Evolutionary conservation across 2,888 invertebrate genomes (phyloP), one percentile per base, ranked within the genome.

Genomic region (Dioctria rufipes): DNA sequence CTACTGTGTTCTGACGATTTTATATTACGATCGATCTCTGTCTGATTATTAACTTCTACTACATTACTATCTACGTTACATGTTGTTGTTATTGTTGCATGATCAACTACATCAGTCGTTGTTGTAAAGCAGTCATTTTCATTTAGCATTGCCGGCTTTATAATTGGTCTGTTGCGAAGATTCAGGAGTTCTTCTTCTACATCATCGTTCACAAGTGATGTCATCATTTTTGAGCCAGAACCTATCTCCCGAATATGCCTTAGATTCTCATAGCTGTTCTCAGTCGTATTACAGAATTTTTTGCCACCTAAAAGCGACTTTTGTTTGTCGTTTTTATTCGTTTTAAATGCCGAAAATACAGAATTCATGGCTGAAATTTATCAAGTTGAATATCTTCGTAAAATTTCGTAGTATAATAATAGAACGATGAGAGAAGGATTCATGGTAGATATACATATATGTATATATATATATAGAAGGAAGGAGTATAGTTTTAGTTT

Each of bases 331-430:
- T 83, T 84, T 85, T 89, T 89, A 84, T 87, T 88, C 63, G 86
- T 84, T 83, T 89, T 89, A 86, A 89, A 89, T 85, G 89, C 89
- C 83, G 89, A 89, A 84, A 89, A 89, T 83, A 89, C 89, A 81
- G 89, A 89, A 86, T 89, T 89, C 89, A 89, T 89, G 83, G 85
- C 87, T 83, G n/a, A 43, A 13, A n/a, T 58, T 54, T 71, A 3
- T 49, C 25, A 11, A 37, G 37, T 60, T 75, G 42, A 60, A 75
- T 75, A 40, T 13, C 11, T 60, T 9, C 42, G n/a, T 49, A 25
- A 46, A 63, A 77, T 46, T 25, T 25, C 25, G 40, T 63, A 63
- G 43, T 40, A 13, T 54, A 25, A 25, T 25, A 25, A 2, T 25
- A 73, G n/a, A 73, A 63, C 5, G 13, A 49, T 39, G 46, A 63